Percentiles rank a stretch among this genome's conserved stretches.
Conservation (phyloP, 2,888 invertebrate species). For the Orgyia antiqua region DNA sequence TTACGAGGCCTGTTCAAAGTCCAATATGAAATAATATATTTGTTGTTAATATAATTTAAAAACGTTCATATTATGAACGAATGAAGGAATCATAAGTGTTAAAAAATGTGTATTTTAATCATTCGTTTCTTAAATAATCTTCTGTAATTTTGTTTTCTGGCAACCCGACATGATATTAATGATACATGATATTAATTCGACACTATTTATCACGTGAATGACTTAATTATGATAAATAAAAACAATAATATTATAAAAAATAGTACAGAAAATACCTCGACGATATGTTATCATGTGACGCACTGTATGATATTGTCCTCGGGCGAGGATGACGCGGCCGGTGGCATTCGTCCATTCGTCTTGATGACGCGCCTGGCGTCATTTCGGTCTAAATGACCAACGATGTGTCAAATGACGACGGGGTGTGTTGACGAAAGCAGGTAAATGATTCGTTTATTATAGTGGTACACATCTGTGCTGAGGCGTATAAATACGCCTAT, state of each 20-base stretch:
- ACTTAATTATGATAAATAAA: slow-evolving; percentile 1
- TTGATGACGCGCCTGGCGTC: background rate
- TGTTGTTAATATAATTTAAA: too few relatives aligned
- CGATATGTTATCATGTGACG: slow-evolving; percentile 9
- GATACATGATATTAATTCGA: background rate
- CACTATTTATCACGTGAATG: slow-evolving; percentile 1
- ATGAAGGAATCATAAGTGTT: too few relatives aligned
- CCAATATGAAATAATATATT: too few relatives aligned
- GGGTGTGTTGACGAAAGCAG: background rate
- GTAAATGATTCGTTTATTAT: background rate
- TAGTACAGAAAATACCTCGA: background rate
- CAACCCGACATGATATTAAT: too few relatives aligned
- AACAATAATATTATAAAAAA: slow-evolving; percentile 1
- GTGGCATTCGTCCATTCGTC: too few relatives aligned
- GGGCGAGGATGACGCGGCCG: background rate
- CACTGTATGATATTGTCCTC: background rate
- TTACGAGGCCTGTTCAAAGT: too few relatives aligned
- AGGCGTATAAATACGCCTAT: too few relatives aligned
- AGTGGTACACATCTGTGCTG: too few relatives aligned
- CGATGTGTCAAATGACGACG: slow-evolving; percentile 2
- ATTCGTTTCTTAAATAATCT: too few relatives aligned
- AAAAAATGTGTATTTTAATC: too few relatives aligned
- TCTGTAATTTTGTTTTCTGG: too few relatives aligned
- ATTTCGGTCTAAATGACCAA: background rate
- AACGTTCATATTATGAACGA: too few relatives aligned